Evolutionary conservation across 2,888 invertebrate genomes (phyloP).

Genomic region (Euzetes globulus): DNA sequence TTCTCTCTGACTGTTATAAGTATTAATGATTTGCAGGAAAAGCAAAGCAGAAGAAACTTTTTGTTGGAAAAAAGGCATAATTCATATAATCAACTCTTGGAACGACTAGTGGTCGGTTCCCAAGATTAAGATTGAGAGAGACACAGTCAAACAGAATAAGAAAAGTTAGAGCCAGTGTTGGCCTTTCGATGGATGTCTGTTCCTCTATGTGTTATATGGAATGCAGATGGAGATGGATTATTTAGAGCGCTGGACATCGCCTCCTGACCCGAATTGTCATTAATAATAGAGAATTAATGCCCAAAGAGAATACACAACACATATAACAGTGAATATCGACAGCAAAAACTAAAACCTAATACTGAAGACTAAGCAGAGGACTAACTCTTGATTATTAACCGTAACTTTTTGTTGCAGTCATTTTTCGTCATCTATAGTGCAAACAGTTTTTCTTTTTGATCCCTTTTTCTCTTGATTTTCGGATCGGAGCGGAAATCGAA

Average conservation of each 20-base stretch:
- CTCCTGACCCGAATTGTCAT: conserved; percentile 21
- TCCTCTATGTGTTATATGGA: background rate
- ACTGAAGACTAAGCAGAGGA: background rate
- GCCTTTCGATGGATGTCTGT: background rate
- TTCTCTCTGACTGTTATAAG: background rate
- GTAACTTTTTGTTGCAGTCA: conserved; percentile 20
- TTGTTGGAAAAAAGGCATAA: conserved; percentile 25
- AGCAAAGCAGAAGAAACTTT: conserved; percentile 1
- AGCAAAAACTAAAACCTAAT: background rate
- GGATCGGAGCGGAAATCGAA: conserved; percentile 22
- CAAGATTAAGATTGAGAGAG: conserved; percentile 15
- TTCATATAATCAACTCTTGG: conserved; percentile 19
- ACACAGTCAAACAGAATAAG: background rate
- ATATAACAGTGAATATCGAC: background rate
- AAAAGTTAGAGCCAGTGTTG: background rate
- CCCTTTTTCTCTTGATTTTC: background rate
- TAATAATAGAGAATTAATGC: conserved; percentile 28
- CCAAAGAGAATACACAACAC: conserved; percentile 2
- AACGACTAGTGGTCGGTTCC: background rate
- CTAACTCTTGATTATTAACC: conserved; percentile 3
- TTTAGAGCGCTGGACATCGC: conserved; percentile 16
- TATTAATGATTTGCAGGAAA: conserved; percentile 28
- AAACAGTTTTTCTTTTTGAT: conserved; percentile 24
- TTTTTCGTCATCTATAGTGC: background rate
- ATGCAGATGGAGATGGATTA: conserved; percentile 27